Conservation (phyloP, 1,140 invertebrate species). For the Megalonaias nervosa region DNA sequence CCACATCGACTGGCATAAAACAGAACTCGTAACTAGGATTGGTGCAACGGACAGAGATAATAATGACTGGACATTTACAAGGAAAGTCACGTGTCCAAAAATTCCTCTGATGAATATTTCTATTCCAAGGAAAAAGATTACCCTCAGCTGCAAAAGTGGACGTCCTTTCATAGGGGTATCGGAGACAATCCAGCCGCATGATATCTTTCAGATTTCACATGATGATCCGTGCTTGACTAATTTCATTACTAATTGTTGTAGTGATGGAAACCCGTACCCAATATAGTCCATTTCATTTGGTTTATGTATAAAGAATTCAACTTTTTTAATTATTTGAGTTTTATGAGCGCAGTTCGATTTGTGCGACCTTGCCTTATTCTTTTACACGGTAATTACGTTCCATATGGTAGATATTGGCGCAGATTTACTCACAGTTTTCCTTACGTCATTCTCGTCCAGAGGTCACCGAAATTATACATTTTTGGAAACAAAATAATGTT, state of each 20-base stretch:
- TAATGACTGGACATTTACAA: no score
- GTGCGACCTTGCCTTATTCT: constrained; percentile 17
- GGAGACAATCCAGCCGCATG: neutral
- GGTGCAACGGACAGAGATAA: no score
- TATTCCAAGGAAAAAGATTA: no score
- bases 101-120: no score
- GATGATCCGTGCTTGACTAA: neutral
- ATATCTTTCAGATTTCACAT: constrained; percentile 1
- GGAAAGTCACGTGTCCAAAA: no score
- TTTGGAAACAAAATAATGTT: constrained; percentile 3
- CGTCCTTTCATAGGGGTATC: no score
- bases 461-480: neutral
- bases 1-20: no score
- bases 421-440: constrained; percentile 2
- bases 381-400: constrained; percentile 9
- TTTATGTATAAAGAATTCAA: neutral
- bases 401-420: constrained; percentile 19
- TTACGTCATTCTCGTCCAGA: constrained; percentile 16
- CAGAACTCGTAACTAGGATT: no score
- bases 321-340: constrained; percentile 18
- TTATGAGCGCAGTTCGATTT: constrained; percentile 19
- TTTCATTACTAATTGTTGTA: constrained; percentile 7
- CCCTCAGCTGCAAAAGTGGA: no score
- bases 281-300: constrained; percentile 24
- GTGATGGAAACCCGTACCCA: constrained; percentile 2